phyloP scores from a whole-genome alignment of 2,113 vertebrate genomes.

The Dasypus novemcinctus region DNA sequence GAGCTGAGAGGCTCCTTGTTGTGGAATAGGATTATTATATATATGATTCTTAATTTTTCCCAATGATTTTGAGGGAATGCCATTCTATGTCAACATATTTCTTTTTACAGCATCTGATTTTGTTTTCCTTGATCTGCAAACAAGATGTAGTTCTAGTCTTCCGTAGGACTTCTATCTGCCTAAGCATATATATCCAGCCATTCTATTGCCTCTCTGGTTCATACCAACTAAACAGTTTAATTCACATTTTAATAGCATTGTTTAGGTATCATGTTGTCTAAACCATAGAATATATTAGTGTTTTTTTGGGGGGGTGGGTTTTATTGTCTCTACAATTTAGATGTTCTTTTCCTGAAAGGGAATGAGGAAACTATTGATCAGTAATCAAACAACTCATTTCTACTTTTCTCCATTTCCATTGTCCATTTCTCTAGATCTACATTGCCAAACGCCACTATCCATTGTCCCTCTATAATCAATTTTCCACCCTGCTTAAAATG shows the following conservation, averaged over 20 bases:
- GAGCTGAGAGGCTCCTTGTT: background rate
- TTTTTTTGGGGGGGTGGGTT: background rate
- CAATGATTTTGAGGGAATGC: background rate
- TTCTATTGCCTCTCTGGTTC: background rate
- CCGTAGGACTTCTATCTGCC: background rate
- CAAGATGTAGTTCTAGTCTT: background rate
- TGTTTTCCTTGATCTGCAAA: background rate
- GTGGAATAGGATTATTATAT: background rate
- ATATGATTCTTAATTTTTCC: background rate
- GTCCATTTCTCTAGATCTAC: background rate
- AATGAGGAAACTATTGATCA: background rate
- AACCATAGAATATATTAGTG: background rate
- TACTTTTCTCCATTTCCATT: background rate
- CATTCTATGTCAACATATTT: background rate
- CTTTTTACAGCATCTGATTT: slow-evolving; percentile 23
- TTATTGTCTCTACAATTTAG: slow-evolving; percentile 15
- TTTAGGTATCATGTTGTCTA: background rate
- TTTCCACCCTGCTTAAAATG: background rate
- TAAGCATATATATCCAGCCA: background rate
- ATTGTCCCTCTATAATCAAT: background rate
- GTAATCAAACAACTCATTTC: background rate
- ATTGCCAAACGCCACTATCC: background rate
- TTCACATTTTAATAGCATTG: background rate
- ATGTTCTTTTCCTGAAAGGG: background rate
- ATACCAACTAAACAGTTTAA: background rate